Evolutionary conservation across 1,140 invertebrate species (phyloP).

Genomic region (Thalassaphorura encarpata): DNA sequence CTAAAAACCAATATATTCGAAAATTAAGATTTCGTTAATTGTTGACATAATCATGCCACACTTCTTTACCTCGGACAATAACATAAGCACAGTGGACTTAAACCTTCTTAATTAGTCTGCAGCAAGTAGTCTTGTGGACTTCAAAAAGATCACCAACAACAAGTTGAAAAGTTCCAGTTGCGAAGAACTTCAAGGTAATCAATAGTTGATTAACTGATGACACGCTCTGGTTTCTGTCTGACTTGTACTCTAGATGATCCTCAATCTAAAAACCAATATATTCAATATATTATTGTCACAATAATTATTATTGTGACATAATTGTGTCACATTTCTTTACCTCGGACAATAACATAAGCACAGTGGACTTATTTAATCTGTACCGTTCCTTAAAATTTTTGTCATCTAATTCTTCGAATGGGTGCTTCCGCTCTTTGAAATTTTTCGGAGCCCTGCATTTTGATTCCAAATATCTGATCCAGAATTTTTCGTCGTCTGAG

Average conservation of each 20-base stretch:
- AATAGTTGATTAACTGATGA: too few species aligned
- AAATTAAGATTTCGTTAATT: too few species aligned
- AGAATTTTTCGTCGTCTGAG: not conserved
- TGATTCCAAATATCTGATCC: not conserved
- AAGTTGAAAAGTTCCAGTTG: too few species aligned
- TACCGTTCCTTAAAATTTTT: not conserved
- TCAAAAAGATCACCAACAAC: slow-evolving; percentile 20
- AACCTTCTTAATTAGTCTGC: slow-evolving; percentile 19
- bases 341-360: not conserved
- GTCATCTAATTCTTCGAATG: not conserved
- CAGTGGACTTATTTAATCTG: not conserved
- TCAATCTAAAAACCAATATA: not conserved
- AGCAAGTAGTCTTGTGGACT: slow-evolving; percentile 1
- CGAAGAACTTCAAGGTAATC: slow-evolving; percentile 9
- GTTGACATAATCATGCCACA: slow-evolving; percentile 9
- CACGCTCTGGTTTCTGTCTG: not conserved
- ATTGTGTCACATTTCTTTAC: not conserved
- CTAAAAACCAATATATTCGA: slow-evolving; percentile 17
- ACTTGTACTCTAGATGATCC: not conserved
- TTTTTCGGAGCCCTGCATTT: not conserved
- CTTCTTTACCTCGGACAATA: slow-evolving; percentile 19
- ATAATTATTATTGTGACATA: not conserved
- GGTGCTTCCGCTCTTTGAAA: not conserved
- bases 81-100: slow-evolving; percentile 20
- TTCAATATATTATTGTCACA: not conserved